phyloP scores from a whole-genome alignment of 37 sponge, comb jelly and placozoan genomes.

The Chondrilla cf. caribensis region DNA sequence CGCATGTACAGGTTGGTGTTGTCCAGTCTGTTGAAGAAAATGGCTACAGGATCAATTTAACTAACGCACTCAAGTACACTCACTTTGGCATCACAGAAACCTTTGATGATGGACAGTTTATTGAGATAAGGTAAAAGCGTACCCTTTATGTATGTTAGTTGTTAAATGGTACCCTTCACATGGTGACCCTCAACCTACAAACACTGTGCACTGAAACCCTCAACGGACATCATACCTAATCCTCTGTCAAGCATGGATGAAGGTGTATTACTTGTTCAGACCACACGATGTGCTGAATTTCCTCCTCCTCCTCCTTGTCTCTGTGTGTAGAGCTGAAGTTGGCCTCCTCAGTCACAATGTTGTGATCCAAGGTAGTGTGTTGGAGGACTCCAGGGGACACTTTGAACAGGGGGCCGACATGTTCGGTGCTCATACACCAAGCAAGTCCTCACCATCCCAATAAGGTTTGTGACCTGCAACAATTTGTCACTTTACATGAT shows the following conservation, averaged over 20 bases:
- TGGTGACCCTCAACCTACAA: too few species aligned
- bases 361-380: conserved; percentile 55
- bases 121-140: conserved; percentile 65
- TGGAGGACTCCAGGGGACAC: neutral
- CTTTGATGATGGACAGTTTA: conserved; percentile 71
- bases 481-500: too few species aligned
- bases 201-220: neutral
- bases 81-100: conserved; percentile 74
- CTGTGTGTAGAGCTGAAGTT: conserved; percentile 70
- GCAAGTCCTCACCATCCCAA: conserved; percentile 59
- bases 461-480: conserved; percentile 40
- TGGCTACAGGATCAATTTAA: conserved; percentile 43
- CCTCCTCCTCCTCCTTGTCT: too few species aligned
- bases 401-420: conserved; percentile 59
- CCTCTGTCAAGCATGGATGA: too few species aligned
- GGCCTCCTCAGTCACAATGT: conserved; percentile 85
- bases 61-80: conserved; percentile 34
- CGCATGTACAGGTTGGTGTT: conserved; percentile 15
- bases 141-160: too few species aligned
- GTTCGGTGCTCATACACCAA: conserved; percentile 81
- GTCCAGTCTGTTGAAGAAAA: conserved; percentile 37
- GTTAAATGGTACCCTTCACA: too few species aligned
- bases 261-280: too few species aligned
- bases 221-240: too few species aligned
- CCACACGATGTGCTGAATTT: too few species aligned